Evolutionary conservation across 1,140 invertebrate genomes (phyloP), one percentile per base, ranked within the genome.

Genomic region (Saccostrea cuccullata): DNA sequence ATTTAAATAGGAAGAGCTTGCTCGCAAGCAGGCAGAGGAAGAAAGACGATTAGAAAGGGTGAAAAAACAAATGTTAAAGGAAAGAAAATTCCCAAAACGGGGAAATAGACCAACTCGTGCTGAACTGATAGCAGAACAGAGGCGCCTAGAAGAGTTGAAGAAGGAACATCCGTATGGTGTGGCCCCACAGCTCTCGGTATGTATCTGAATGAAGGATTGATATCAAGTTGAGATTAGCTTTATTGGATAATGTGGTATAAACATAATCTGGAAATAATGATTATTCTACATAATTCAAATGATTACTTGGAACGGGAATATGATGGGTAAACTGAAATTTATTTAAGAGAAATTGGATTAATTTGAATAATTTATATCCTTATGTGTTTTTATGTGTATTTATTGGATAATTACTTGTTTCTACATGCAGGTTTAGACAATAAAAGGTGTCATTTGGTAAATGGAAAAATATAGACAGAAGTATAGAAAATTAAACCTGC

Each of bases 111-210:
- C 85, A 20, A 88, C 86, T 20, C 86, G 82, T 13, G 86, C 86
- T 15, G 86, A 89, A 56, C 55, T 87, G 1, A 47, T 89, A 82
- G 55, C 84, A 20, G 86, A 88, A 82, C 84, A 84, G 60, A 88
- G 58, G 77, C 73, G 85, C 20, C 58, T 84, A 30, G 86, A 88
- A 23, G 77, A 86, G 70, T 70, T 88, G 40, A 88, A 90, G 56
- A 87, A 90, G 26, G 67, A 90, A 40, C 85, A 87, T 86, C 84
- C 84, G 1, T 86, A 86, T 30, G 89, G 87, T 3, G 82, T 90
- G 47, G 86, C 89, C 60, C 86, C 89, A 58, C 84, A 88, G 23
- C 60, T 88, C 6, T 86, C 84, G 77, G 89, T 90, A 86, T 73
- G 77, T 64, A 5, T n/a, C 26, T 5, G 15, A 9, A 13, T 11